Evolutionary conservation across 1,140 invertebrate species (phyloP).

Genomic region (Drosophila azteca): DNA sequence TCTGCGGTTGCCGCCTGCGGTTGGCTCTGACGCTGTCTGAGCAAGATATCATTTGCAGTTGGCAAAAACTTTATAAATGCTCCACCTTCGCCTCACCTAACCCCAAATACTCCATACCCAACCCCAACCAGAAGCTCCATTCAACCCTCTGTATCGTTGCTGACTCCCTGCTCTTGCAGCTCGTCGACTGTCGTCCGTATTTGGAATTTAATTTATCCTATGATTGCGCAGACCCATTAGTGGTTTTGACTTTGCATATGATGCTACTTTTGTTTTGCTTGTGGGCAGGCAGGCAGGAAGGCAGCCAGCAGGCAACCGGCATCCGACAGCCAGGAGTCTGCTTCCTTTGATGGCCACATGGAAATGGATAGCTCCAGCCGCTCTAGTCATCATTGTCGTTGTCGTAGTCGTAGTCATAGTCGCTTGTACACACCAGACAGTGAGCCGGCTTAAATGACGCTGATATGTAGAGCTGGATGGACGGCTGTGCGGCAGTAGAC

Average conservation of each 20-base stretch:
- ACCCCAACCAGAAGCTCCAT: neutral
- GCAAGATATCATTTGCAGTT: conserved; percentile 82
- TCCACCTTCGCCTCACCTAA: neutral
- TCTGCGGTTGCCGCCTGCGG: conserved; percentile 64
- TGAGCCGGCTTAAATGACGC: conserved; percentile 70
- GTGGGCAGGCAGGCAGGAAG: conserved; percentile 30
- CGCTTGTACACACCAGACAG: conserved; percentile 57
- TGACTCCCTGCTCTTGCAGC: conserved; percentile 9
- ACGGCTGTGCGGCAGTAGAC: neutral
- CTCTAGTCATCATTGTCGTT: conserved; percentile 47
- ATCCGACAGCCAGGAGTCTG: conserved; percentile 24
- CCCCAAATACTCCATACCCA: neutral
- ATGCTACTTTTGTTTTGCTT: conserved; percentile 79
- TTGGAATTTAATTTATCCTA: conserved; percentile 83
- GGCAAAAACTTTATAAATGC: conserved; percentile 80
- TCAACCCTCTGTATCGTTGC: conserved; percentile 19
- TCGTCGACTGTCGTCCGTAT: conserved; percentile 62
- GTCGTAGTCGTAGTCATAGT: conserved; percentile 42
- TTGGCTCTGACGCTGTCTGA: conserved; percentile 62
- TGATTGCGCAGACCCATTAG: conserved; percentile 82
- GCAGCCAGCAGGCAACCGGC: neutral
- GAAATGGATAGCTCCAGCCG: conserved; percentile 32
- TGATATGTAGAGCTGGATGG: conserved; percentile 44
- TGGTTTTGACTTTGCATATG: conserved; percentile 83
- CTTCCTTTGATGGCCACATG: conserved; percentile 62